Percentiles rank a stretch among this genome's conserved stretches.
Conservation (phyloP, 2,113 vertebrate genomes). For the Erpornis zantholeuca region DNA sequence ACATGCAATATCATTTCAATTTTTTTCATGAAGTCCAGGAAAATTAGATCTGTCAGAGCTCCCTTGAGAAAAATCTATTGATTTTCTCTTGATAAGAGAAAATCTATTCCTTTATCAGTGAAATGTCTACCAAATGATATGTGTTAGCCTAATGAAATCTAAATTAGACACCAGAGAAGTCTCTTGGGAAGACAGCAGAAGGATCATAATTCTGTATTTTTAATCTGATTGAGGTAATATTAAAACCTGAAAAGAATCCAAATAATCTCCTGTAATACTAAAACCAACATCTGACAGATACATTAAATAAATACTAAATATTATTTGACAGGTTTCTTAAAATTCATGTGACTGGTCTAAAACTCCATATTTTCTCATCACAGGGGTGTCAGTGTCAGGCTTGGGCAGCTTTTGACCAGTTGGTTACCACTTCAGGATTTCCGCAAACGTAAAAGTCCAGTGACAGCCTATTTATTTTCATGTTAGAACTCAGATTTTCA, state of each 20-base stretch:
- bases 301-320: not conserved
- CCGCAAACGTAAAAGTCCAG: not conserved
- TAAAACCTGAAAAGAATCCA: not conserved
- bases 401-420: not conserved
- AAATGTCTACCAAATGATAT: slow-evolving; percentile 40
- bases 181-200: not conserved
- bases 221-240: not conserved
- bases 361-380: not conserved
- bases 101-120: slow-evolving; percentile 17
- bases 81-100: slow-evolving; percentile 37
- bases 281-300: not conserved
- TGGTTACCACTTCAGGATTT: not conserved
- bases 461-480: not conserved
- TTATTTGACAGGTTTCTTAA: not conserved
- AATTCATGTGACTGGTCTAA: not conserved
- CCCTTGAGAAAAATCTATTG: not conserved
- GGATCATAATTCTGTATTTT: slow-evolving; percentile 6
- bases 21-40: slow-evolving; percentile 11
- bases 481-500: not conserved
- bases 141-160: slow-evolving; percentile 34
- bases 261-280: not conserved
- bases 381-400: not conserved
- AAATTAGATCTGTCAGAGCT: slow-evolving; percentile 25
- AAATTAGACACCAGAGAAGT: slow-evolving; percentile 19
- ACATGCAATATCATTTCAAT: not conserved